phyloP scores from a whole-genome alignment of 2,797 vertebrate species.

The Sylvilagus floridanus region DNA sequence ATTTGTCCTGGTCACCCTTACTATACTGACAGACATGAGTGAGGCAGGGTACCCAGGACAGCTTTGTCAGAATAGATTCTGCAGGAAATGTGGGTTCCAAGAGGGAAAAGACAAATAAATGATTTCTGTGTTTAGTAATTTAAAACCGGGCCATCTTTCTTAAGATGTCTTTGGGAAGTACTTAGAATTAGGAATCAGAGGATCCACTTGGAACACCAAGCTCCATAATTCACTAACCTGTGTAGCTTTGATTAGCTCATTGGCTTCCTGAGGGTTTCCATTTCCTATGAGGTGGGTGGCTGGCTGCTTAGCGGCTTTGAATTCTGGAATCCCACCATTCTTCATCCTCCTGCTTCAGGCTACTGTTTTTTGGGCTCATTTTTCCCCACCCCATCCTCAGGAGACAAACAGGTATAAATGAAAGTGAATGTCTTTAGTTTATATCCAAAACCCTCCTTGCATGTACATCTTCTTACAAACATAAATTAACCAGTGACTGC shows the following conservation, averaged over 20 bases:
- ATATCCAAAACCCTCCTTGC: background rate
- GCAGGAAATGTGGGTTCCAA: background rate
- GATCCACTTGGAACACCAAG: background rate
- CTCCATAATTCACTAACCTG: background rate
- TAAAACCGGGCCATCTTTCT: background rate
- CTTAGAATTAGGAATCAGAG: background rate
- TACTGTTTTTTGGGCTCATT: background rate
- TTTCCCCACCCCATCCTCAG: background rate
- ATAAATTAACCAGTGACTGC: conserved; percentile 11
- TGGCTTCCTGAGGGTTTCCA: background rate
- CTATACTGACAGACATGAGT: background rate
- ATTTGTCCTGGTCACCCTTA: conserved; percentile 66
- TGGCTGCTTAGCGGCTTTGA: background rate
- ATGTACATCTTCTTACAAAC: background rate
- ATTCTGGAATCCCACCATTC: background rate
- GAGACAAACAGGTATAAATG: background rate
- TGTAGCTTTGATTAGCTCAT: no score
- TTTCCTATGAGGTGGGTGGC: background rate
- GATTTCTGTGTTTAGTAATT: background rate
- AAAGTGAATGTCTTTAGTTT: background rate
- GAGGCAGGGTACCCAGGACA: background rate
- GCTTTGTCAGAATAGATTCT: background rate
- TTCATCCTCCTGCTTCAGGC: background rate
- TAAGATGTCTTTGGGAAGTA: background rate
- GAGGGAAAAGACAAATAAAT: background rate